Evolutionary conservation across 2,797 vertebrate species (phyloP).

Genomic region (Sternotherus odoratus): DNA sequence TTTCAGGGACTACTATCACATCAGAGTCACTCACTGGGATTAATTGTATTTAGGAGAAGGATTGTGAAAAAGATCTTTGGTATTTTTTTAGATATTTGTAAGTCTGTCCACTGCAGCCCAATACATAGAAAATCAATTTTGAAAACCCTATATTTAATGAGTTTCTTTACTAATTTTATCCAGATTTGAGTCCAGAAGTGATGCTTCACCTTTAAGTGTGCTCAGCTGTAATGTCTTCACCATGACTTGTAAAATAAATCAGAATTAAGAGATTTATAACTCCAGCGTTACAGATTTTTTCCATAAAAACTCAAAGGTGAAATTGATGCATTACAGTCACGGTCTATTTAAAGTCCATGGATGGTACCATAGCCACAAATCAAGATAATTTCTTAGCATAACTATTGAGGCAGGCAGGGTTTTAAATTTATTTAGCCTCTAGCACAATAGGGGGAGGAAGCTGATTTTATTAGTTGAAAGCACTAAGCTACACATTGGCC

Average conservation of each 20-base stretch:
- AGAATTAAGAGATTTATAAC: not conserved
- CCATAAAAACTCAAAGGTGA: not conserved
- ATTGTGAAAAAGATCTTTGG: not conserved
- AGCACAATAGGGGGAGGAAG: rapidly evolving
- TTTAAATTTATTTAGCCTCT: rapidly evolving
- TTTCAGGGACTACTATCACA: not conserved
- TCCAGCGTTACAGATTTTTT: not conserved
- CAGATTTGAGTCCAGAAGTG: not conserved
- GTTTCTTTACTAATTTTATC: not conserved
- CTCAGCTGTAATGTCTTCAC: not conserved
- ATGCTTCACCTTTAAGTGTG: not conserved
- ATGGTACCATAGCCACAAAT: not conserved
- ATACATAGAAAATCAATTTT: not conserved
- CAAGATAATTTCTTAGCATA: not conserved
- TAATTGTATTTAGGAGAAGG: not conserved
- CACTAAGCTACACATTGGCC: not conserved
- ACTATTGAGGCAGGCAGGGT: not conserved
- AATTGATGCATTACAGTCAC: not conserved
- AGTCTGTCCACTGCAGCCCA: not conserved
- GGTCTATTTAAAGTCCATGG: not conserved
- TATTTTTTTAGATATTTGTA: not conserved
- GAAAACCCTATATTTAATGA: not conserved
- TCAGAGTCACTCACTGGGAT: not conserved
- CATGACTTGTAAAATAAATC: not conserved
- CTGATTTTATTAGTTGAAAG: rapidly evolving